Conservation (phyloP, 2,113 vertebrate genomes). For the Paedocypris sp. region DNA sequence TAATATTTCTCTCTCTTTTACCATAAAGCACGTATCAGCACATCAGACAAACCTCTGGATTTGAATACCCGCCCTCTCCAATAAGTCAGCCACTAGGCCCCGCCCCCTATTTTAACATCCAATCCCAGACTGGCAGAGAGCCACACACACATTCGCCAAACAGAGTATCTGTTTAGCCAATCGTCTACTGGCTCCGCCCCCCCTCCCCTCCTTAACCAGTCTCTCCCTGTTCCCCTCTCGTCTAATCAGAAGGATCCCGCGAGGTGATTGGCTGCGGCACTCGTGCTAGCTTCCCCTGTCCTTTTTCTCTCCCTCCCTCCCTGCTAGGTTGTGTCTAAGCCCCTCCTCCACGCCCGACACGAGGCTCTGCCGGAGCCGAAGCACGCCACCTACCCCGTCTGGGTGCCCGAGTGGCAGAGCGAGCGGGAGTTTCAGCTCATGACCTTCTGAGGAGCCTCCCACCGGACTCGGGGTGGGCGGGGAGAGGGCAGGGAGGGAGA, state of each 20-base stretch:
- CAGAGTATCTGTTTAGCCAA: slow-evolving; percentile 22
- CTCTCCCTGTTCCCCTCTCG: slow-evolving; percentile 2
- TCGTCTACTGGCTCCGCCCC: slow-evolving; percentile 11
- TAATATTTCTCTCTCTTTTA: too few relatives aligned
- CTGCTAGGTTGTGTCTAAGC: slow-evolving; percentile 74
- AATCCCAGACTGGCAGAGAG: slow-evolving; percentile 30
- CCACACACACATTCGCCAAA: slow-evolving; percentile 26
- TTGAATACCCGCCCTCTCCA: slow-evolving; percentile 30
- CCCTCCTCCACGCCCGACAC: slow-evolving; percentile 66
- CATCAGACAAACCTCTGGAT: too few relatives aligned
- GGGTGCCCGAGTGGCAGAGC: slow-evolving; percentile 70
- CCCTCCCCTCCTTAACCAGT: slow-evolving; percentile 13
- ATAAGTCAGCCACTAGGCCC: slow-evolving; percentile 33
- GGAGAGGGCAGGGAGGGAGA: slow-evolving; percentile 18
- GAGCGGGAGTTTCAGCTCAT: slow-evolving; percentile 74
- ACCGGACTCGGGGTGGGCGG: slow-evolving; percentile 26
- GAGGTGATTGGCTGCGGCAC: slow-evolving; percentile 49
- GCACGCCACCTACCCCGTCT: slow-evolving; percentile 73
- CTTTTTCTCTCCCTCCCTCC: slow-evolving; percentile 58
- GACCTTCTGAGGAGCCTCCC: slow-evolving; percentile 68
- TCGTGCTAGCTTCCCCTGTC: slow-evolving; percentile 67
- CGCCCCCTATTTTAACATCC: slow-evolving; percentile 33
- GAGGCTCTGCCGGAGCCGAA: slow-evolving; percentile 67
- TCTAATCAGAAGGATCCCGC: slow-evolving; percentile 36
- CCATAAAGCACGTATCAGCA: too few relatives aligned